A percentile compares a stretch with the other conserved stretches of the same genome.
Conservation (phyloP, 2,888 invertebrate species). For the Ophraella communa region DNA sequence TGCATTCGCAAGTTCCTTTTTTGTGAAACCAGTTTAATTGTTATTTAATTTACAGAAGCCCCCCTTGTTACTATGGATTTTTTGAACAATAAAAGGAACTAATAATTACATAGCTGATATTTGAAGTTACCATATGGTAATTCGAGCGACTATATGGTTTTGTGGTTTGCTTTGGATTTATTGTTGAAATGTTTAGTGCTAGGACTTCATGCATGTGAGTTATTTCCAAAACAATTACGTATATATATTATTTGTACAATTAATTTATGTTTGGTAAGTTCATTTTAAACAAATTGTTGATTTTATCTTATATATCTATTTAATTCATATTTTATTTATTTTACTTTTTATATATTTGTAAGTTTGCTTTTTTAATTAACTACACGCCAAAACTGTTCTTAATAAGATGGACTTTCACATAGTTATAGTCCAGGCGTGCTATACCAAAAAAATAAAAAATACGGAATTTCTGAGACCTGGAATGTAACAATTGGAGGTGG, state of each 20-base stretch:
- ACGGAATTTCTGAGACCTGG: too few species aligned
- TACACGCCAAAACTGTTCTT: neutral
- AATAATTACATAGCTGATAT: slow-evolving; percentile 36
- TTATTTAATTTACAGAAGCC: slow-evolving; percentile 55
- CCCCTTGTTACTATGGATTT: slow-evolving; percentile 54
- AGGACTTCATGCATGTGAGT: slow-evolving; percentile 1
- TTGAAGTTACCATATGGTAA: slow-evolving; percentile 36
- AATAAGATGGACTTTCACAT: too few species aligned
- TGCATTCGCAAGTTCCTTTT: slow-evolving; percentile 21
- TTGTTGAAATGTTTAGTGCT: neutral
- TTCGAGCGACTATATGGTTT: slow-evolving; percentile 10
- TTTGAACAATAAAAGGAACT: slow-evolving; percentile 44
- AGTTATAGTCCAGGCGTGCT: too few species aligned
- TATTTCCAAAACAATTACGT: neutral
- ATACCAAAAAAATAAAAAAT: too few species aligned
- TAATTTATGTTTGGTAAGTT: neutral
- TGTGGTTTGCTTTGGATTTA: neutral
- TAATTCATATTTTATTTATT: neutral
- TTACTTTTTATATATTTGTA: neutral
- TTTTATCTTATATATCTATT: neutral
- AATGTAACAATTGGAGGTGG: too few species aligned
- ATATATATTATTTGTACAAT: neutral
- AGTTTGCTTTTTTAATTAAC: neutral
- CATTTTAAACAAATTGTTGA: neutral
- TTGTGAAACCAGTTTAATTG: slow-evolving; percentile 24